These are phyloP conservation scores for Sus scrofa DNA, from an alignment of 2,113 vertebrate genomes.

Conservation along the genomic window DNA sequence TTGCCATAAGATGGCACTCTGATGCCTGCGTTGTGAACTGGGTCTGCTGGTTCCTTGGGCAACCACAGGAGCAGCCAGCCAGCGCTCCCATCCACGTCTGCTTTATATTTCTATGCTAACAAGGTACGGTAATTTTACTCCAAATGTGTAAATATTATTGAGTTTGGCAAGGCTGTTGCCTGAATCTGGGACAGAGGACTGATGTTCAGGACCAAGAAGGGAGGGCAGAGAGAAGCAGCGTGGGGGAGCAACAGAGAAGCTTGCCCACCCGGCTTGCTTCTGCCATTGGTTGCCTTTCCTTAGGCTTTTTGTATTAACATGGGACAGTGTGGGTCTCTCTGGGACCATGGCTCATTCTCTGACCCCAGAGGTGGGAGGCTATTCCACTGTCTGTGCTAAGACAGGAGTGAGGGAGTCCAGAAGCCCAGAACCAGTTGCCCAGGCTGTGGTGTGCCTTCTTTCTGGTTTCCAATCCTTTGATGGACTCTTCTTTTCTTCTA, in stretches of 20 bases:
- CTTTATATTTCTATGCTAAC: conserved; percentile 75
- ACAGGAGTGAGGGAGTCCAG: not conserved
- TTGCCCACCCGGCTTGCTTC: conserved; percentile 36
- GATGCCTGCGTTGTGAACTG: conserved; percentile 76
- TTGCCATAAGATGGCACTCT: conserved; percentile 88
- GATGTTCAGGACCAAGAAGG: not conserved
- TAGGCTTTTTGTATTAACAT: conserved; percentile 46
- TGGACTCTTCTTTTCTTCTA: not conserved
- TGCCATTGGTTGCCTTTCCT: conserved; percentile 10
- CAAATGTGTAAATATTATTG: conserved; percentile 76
- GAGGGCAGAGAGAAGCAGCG: not conserved
- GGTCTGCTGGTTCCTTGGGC: conserved; percentile 25
- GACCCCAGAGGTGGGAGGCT: not conserved
- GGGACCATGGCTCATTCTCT: not conserved
- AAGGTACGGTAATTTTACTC: conserved; percentile 77
- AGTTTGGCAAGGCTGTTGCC: conserved; percentile 71
- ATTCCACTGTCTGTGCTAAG: not conserved
- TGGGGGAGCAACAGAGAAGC: conserved; percentile 33
- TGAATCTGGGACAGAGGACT: conserved; percentile 67
- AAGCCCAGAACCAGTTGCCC: not conserved
- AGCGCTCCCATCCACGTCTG: conserved; percentile 65
- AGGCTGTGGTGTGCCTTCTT: not conserved
- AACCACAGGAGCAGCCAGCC: conserved; percentile 64
- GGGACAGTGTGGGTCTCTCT: conserved; percentile 70
- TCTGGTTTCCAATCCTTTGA: not conserved